These are phyloP conservation scores for Thermophis baileyi DNA, from an alignment of 2,113 vertebrate genomes.

Conservation along the genomic window DNA sequence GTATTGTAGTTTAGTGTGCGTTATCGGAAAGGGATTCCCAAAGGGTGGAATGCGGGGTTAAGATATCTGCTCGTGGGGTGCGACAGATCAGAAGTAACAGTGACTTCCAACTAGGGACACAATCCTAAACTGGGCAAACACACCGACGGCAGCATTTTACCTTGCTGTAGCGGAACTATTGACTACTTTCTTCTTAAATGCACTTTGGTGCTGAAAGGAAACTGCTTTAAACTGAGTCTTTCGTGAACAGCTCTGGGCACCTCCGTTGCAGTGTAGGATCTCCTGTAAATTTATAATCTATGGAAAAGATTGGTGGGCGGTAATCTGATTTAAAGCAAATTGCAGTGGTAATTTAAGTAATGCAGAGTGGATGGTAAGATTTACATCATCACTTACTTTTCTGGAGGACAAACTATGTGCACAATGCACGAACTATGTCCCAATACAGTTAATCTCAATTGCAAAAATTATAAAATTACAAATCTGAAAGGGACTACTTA, in stretches of 20 bases:
- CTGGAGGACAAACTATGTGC: neutral
- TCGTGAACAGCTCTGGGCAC: neutral
- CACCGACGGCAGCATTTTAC: neutral
- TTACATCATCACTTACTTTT: neutral
- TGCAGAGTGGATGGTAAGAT: neutral
- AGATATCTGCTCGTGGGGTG: neutral
- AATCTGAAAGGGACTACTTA: neutral
- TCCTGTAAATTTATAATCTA: neutral
- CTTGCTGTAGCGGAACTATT: neutral
- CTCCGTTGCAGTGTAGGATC: neutral
- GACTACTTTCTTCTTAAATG: neutral
- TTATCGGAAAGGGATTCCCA: neutral
- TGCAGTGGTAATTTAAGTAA: neutral
- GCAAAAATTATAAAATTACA: neutral
- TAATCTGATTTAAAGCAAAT: neutral
- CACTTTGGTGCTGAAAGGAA: neutral
- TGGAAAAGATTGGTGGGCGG: neutral
- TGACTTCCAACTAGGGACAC: neutral
- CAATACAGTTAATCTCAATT: neutral
- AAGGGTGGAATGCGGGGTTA: neutral
- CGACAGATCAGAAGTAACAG: neutral
- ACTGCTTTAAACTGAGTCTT: neutral
- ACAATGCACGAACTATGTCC: neutral
- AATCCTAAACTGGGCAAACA: neutral
- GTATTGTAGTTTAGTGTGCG: slow-evolving; percentile 46